phyloP scores from a whole-genome alignment of 2,888 invertebrate species.

The Digitonthophagus gazella region DNA sequence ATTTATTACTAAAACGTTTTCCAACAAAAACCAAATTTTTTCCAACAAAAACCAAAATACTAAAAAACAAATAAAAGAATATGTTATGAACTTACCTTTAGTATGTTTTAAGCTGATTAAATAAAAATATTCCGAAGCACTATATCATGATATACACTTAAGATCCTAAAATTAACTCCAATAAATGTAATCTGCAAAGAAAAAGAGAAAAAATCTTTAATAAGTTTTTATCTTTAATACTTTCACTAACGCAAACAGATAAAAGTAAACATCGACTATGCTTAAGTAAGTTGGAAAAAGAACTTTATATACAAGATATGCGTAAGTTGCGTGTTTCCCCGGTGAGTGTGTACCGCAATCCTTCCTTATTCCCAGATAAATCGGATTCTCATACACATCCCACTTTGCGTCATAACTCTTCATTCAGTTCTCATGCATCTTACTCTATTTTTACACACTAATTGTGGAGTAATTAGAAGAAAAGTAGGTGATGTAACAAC shows the following conservation, averaged over 20 bases:
- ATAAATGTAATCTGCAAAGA: background rate
- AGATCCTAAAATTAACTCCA: background rate
- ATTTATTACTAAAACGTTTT: no score
- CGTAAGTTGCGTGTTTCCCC: background rate
- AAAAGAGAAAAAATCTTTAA: background rate
- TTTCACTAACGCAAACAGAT: background rate
- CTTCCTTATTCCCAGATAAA: background rate
- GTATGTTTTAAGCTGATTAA: no score
- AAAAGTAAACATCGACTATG: background rate
- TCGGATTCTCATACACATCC: background rate
- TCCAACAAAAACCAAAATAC: background rate
- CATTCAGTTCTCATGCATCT: background rate
- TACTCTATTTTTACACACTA: background rate
- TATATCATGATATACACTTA: conserved; percentile 8
- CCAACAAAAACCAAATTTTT: no score
- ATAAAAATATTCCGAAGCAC: background rate
- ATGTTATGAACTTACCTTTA: no score
- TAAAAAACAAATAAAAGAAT: no score
- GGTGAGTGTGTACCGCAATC: background rate
- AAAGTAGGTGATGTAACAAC: background rate
- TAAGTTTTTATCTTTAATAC: background rate
- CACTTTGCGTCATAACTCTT: background rate
- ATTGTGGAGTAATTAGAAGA: background rate
- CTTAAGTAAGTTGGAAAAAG: background rate
- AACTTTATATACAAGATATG: background rate